A percentile compares a stretch with the other conserved stretches of the same genome.
Conservation (phyloP, 92 coral and sea anemone species). For the Epizoanthus scotinus region DNA sequence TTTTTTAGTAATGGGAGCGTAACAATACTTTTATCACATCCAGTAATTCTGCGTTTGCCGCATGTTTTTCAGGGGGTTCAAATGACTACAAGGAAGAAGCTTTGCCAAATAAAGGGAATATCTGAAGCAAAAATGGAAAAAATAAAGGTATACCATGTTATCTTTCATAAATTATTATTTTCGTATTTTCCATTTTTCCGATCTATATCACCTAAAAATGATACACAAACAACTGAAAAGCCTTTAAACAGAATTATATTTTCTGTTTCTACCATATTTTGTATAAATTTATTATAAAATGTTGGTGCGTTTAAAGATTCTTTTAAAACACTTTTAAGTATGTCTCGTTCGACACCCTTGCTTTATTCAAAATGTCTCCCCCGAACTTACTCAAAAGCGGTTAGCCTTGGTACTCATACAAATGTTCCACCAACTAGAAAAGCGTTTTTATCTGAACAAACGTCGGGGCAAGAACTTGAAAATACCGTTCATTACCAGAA, state of each 20-base stretch:
- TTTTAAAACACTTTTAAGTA: too few species aligned
- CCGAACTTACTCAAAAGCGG: too few species aligned
- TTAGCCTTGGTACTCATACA: too few species aligned
- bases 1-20: neutral
- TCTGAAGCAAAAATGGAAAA: slow-evolving; percentile 99
- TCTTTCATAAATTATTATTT: neutral
- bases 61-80: slow-evolving; percentile 43
- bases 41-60: neutral
- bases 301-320: too few species aligned
- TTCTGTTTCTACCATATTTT: too few species aligned
- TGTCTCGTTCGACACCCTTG: too few species aligned
- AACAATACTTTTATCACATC: neutral
- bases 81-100: slow-evolving; percentile 92
- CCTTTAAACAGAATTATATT: too few species aligned
- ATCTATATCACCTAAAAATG: too few species aligned
- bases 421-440: too few species aligned
- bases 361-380: too few species aligned
- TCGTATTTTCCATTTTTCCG: neutral
- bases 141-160: slow-evolving; percentile 66
- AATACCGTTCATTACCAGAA: neutral
- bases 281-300: too few species aligned
- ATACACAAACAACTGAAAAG: too few species aligned
- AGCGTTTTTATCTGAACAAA: neutral
- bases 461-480: neutral
- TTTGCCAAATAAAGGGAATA: slow-evolving; percentile 97